Evolutionary conservation across 92 coral and sea anemone species (phyloP), one percentile per base, ranked within the genome.

Genomic region (Blastomussa wellsi): DNA sequence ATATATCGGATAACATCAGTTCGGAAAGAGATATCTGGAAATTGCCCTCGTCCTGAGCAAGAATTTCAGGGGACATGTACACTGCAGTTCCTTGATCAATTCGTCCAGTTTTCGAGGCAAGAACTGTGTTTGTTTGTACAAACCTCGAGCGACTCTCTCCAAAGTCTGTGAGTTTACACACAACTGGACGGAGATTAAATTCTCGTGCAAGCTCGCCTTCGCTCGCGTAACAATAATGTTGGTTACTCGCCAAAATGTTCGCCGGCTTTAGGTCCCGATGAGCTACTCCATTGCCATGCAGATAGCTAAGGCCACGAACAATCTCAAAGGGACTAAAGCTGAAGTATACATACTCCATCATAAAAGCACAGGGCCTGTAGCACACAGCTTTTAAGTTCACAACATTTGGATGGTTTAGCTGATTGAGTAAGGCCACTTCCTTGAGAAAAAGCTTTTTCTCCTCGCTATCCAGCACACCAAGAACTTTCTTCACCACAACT

Each of bases 31-130:
- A n/a, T n/a, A n/a, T n/a, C n/a, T n/a, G n/a, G 86, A 5, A 89
- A n/a, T n/a, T n/a, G n/a, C n/a, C n/a, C n/a, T n/a, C n/a, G n/a
- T n/a, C n/a, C n/a, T n/a, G n/a, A n/a, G n/a, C n/a, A n/a, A n/a
- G n/a, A n/a, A n/a, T n/a, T n/a, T n/a, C n/a, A n/a, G n/a, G 92
- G 74, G 86, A 80, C 89, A 89, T 84, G 79, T 74, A 89, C 39
- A 85, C 81, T 20, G 48, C 79, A 20, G 79, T 76, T 76, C 79
- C 79, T 32, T 64, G 64, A 8, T 89, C 81, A 37, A 89, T 69
- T 44, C 71, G 77, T 22, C 67, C 52, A 33, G 89, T 89, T 41
- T 77, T 84, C 36, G 89, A 71, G 28, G 79, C 47, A 49, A 89
- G 76, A 29, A 86, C 79, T 24, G 76, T 89, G 37, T 85, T 83